Evolutionary conservation across 2,888 invertebrate species (phyloP).

Genomic region (Heliconius cydno): DNA sequence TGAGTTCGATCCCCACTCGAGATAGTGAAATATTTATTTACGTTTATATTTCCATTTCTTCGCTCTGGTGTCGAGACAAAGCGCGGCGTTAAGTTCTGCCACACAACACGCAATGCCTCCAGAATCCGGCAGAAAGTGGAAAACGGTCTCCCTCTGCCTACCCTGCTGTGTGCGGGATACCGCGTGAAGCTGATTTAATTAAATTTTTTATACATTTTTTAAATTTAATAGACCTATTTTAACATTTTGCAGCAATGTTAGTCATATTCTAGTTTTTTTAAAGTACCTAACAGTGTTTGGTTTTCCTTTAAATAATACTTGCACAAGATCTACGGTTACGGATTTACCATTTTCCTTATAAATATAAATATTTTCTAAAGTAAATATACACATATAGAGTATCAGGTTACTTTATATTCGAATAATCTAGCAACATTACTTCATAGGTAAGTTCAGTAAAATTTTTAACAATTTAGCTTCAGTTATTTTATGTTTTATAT

Average conservation of each 20-base stretch:
- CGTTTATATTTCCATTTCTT: too few species aligned
- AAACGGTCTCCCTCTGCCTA: too few species aligned
- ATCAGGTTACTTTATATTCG: neutral
- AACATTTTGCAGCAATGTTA: neutral
- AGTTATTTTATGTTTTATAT: too few species aligned
- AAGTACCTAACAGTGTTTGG: neutral
- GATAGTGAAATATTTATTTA: too few species aligned
- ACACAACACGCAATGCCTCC: too few species aligned
- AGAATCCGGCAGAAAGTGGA: too few species aligned
- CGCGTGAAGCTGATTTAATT: too few species aligned
- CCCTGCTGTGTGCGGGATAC: too few species aligned
- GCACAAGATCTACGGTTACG: neutral
- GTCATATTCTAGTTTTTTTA: neutral
- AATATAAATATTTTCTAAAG: neutral
- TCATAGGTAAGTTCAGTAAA: neutral
- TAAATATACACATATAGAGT: neutral
- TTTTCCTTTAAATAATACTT: constrained; percentile 14
- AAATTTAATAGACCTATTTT: neutral
- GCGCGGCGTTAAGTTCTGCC: too few species aligned
- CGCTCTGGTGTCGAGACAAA: too few species aligned
- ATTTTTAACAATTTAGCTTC: neutral
- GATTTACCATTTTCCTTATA: constrained; percentile 9
- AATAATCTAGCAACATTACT: neutral
- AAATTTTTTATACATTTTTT: neutral
- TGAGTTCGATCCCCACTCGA: too few species aligned